These are phyloP conservation scores for Napeogenes inachia DNA, from an alignment of 2,888 invertebrate species.

Conservation along the genomic window DNA sequence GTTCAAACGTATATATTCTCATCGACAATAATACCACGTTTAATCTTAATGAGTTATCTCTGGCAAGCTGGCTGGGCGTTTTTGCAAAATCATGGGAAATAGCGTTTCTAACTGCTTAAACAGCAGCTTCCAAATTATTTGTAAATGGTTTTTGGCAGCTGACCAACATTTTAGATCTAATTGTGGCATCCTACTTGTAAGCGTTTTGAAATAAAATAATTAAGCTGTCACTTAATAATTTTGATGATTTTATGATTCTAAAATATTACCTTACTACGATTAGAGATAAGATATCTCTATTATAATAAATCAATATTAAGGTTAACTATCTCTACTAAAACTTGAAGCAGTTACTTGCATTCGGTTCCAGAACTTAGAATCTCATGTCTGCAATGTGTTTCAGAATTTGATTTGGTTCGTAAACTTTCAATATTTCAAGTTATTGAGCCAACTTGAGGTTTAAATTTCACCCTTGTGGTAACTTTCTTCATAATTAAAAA, in stretches of 20 bases:
- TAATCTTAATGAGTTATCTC: slow-evolving; percentile 8
- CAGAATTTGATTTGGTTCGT: neutral
- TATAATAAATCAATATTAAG: too few species aligned
- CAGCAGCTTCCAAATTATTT: slow-evolving; percentile 6
- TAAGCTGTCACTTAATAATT: neutral
- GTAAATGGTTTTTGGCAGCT: slow-evolving; percentile 6
- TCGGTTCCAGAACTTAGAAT: slow-evolving; percentile 1
- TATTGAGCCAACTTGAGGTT: neutral
- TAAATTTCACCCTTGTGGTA: neutral
- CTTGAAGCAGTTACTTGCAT: neutral
- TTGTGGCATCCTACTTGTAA: neutral
- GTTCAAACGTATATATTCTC: neutral
- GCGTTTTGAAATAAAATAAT: neutral
- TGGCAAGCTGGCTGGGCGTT: neutral
- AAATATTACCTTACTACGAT: too few species aligned
- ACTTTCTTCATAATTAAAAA: too few species aligned
- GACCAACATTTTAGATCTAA: slow-evolving; percentile 6
- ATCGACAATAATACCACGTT: slow-evolving; percentile 6
- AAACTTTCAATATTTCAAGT: neutral
- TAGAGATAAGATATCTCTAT: too few species aligned
- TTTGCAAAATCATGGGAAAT: slow-evolving; percentile 6
- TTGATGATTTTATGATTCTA: neutral
- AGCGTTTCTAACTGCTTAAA: slow-evolving; percentile 4
- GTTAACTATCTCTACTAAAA: neutral
- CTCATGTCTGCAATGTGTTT: neutral